Evolutionary conservation across 2,797 vertebrate genomes (phyloP), one percentile per base, ranked within the genome.

Genomic region (Cetoscarus ocellatus): DNA sequence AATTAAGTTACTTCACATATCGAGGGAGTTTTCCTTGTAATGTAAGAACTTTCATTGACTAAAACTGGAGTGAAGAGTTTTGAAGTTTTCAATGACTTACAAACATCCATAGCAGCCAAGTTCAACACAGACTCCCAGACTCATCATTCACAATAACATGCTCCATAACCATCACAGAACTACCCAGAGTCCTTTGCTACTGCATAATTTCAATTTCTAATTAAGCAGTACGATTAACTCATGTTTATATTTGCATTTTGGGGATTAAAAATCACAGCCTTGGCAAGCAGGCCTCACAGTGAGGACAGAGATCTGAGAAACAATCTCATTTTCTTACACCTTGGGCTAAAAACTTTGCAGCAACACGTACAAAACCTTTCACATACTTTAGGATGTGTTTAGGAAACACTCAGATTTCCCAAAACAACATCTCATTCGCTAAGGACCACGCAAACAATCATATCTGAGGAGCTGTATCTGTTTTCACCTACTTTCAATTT

Each of bases 281-380:
- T 61, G 57, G 67, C 74, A 78, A 67, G 58, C 54, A 63, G 54
- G 77, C 69, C 66, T 66, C 13, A 52, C 27, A 51, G n/a, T 17
- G 67, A 48, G 75, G 52, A 10, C 14, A 51, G 61, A 67, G 68
- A 75, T 75, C 70, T 75, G 76, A 81, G 60, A 77, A 77, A 61
- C 42, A 49, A 55, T 62, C 67, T 61, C 12, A 67, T 64, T 56
- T 74, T 72, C 70, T 80, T 66, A 53, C 44, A 85, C 82, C 76
- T 78, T 80, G 49, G 75, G 73, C 75, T 71, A 67, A 57, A 72
- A 77, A 50, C 74, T 82, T 62, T 88, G 86, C 61, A 81, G 62
- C 77, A 76, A 86, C 89, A 87, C 13, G 68, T 48, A 81, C 12
- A 38, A 14, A 27, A 60, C n/a, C 61, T 61, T 63, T 65, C 67